Conservation (phyloP, 2,113 vertebrate species). For the Pongo abelii region DNA sequence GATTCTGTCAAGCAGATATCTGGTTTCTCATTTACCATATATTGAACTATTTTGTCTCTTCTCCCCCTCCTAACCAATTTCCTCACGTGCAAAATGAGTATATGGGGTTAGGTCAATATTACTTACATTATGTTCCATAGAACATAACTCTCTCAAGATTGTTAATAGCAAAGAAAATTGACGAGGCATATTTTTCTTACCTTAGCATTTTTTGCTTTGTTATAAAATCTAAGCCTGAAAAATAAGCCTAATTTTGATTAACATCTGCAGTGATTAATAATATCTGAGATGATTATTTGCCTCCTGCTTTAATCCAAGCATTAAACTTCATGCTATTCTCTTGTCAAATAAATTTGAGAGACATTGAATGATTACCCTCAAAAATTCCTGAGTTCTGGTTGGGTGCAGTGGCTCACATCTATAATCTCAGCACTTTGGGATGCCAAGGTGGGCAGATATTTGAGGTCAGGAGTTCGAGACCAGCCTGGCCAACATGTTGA, state of each 20-base stretch:
- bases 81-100: neutral
- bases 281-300: neutral
- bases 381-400: neutral
- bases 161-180: neutral
- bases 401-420: no score
- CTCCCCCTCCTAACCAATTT: neutral
- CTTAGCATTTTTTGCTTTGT: neutral
- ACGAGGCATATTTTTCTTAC: neutral
- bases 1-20: neutral
- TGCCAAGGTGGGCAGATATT: no score
- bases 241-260: conserved; percentile 7
- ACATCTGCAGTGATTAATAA: neutral
- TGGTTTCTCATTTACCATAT: neutral
- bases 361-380: neutral
- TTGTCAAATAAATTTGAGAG: neutral
- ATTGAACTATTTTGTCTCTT: neutral
- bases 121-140: neutral
- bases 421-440: no score
- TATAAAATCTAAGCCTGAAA: conserved; percentile 1
- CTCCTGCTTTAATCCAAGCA: neutral
- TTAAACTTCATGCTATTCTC: neutral
- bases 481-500: no score
- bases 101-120: neutral
- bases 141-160: neutral
- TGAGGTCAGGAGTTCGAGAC: no score